phyloP scores from a whole-genome alignment of 2,888 invertebrate genomes.

The Zhengitettix transpicula region DNA sequence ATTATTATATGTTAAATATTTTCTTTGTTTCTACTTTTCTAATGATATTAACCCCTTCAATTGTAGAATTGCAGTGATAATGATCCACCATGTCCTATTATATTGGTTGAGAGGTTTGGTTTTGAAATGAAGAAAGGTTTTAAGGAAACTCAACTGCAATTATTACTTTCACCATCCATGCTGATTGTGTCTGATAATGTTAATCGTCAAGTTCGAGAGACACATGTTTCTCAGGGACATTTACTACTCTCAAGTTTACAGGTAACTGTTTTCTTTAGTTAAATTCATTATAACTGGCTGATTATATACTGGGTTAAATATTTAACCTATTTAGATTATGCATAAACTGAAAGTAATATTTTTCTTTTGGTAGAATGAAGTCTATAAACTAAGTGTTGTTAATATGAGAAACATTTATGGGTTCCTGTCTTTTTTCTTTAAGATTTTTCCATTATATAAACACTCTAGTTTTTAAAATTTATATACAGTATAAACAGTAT shows the following conservation, averaged over 20 bases:
- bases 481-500: too few relatives aligned
- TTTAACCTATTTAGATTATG: too few relatives aligned
- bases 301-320: too few relatives aligned
- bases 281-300: too few relatives aligned
- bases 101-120: constrained; percentile 76
- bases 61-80: constrained; percentile 66
- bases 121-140: constrained; percentile 96
- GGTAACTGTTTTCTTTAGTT: constrained; percentile 25
- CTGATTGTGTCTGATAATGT: constrained; percentile 60
- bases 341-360: too few relatives aligned
- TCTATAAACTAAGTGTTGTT: too few relatives aligned
- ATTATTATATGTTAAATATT: background rate
- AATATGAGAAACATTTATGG: too few relatives aligned
- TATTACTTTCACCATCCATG: constrained; percentile 76
- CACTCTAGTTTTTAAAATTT: too few relatives aligned
- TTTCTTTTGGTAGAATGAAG: too few relatives aligned
- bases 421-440: too few relatives aligned
- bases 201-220: constrained; percentile 47
- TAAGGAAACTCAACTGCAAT: constrained; percentile 79
- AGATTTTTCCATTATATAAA: too few relatives aligned
- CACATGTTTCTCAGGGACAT: constrained; percentile 68
- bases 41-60: too few relatives aligned
- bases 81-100: constrained; percentile 82
- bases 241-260: constrained; percentile 71
- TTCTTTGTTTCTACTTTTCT: background rate